Evolutionary conservation across 2,888 invertebrate genomes (phyloP).

Genomic region (Lasioglossum calceatum): DNA sequence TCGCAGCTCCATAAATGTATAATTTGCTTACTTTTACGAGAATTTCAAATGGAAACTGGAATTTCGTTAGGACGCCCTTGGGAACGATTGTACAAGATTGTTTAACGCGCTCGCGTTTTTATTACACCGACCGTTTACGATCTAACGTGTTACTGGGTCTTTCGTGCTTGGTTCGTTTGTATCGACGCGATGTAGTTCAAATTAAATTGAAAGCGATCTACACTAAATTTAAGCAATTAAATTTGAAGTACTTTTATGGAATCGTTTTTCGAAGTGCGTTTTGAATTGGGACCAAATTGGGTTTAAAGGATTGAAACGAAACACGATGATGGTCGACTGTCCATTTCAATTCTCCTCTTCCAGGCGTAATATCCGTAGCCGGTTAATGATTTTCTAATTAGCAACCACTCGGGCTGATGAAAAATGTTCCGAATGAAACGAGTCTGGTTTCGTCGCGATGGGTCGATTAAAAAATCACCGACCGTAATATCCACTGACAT

Average conservation of each 20-base stretch:
- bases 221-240: too few relatives aligned
- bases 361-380: neutral
- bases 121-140: neutral
- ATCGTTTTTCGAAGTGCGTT: too few relatives aligned
- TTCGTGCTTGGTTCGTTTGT: neutral
- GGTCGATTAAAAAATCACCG: conserved; percentile 19
- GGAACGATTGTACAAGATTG: neutral
- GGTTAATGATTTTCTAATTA: conserved; percentile 13
- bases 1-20: conserved; percentile 12
- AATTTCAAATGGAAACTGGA: neutral
- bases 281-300: neutral
- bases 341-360: neutral
- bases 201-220: too few relatives aligned
- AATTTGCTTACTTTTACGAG: conserved; percentile 1
- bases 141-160: neutral
- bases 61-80: neutral
- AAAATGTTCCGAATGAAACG: neutral
- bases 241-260: too few relatives aligned
- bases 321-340: neutral
- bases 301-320: neutral
- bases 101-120: neutral
- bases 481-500: conserved; percentile 28
- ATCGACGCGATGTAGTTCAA: neutral
- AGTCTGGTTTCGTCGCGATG: neutral
- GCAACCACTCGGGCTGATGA: neutral